Conservation (phyloP, 2,113 vertebrate species). For the Thamnaconus septentrionalis region DNA sequence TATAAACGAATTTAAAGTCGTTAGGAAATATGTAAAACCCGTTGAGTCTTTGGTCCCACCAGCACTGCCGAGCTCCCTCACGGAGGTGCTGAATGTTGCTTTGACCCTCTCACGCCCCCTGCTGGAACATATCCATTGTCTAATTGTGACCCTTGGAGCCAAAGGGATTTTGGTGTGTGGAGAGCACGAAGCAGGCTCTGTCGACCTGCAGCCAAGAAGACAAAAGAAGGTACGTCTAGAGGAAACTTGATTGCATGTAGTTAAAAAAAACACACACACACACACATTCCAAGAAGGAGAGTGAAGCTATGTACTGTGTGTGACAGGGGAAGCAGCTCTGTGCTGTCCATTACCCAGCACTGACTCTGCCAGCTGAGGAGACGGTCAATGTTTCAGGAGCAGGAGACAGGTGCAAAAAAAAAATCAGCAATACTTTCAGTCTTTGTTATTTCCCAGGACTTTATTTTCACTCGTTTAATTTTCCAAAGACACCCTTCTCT, state of each 20-base stretch:
- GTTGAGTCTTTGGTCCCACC: slow-evolving; percentile 35
- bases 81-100: slow-evolving; percentile 75
- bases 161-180: slow-evolving; percentile 83
- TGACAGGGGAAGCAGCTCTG: slow-evolving; percentile 76
- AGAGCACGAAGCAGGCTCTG: slow-evolving; percentile 66
- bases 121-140: slow-evolving; percentile 81
- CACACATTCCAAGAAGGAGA: background rate
- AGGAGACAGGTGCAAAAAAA: slow-evolving; percentile 83
- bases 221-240: slow-evolving; percentile 62
- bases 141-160: slow-evolving; percentile 83
- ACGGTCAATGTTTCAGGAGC: slow-evolving; percentile 87
- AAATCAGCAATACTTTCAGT: too few relatives aligned
- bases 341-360: slow-evolving; percentile 82
- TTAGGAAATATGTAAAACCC: background rate
- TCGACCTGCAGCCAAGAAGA: slow-evolving; percentile 71
- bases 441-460: background rate
- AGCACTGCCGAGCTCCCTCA: slow-evolving; percentile 73
- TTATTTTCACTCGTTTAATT: slow-evolving; percentile 5
- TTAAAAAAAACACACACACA: too few relatives aligned
- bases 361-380: slow-evolving; percentile 71
- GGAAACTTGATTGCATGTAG: background rate
- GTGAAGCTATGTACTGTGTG: slow-evolving; percentile 20
- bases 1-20: too few relatives aligned
- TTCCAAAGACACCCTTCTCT: slow-evolving; percentile 8
- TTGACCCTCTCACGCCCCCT: slow-evolving; percentile 80